Evolutionary conservation across 2,888 invertebrate genomes (phyloP).

Genomic region (Calephelis perditalis): DNA sequence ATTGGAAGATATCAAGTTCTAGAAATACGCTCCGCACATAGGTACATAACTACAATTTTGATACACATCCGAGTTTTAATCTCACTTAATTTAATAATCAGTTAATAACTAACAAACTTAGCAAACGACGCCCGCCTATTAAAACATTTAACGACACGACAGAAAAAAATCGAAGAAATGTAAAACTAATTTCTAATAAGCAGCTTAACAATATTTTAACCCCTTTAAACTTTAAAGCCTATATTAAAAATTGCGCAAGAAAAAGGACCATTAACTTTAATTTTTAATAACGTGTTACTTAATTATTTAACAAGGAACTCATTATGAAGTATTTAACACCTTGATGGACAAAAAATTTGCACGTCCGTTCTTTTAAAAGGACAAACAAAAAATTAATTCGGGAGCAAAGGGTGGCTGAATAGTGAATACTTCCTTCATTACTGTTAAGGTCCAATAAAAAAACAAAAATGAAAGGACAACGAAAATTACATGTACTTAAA

Average conservation of each 20-base stretch:
- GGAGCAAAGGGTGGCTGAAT: constrained; percentile 23
- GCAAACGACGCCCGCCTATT: neutral
- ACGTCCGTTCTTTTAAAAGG: constrained; percentile 28
- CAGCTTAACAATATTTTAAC: constrained; percentile 42
- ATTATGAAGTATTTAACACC: constrained; percentile 60
- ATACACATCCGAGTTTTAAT: too few relatives aligned
- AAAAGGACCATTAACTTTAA: constrained; percentile 46
- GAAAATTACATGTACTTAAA: too few relatives aligned
- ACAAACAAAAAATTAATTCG: constrained; percentile 29
- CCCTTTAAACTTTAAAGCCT: constrained; percentile 19
- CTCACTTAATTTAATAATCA: neutral
- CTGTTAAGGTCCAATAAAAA: constrained; percentile 12
- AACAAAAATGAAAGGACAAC: constrained; percentile 1
- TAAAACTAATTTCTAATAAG: constrained; percentile 45
- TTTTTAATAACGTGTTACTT: constrained; percentile 59
- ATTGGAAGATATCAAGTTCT: too few relatives aligned
- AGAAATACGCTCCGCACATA: too few relatives aligned
- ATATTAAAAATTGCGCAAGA: constrained; percentile 49
- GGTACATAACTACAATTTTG: too few relatives aligned
- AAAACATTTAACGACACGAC: constrained; percentile 14
- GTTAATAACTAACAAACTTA: too few relatives aligned
- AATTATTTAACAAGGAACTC: constrained; percentile 48
- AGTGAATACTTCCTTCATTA: constrained; percentile 19
- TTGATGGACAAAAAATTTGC: constrained; percentile 53
- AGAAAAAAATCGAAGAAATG: neutral